Evolutionary conservation across 1,140 invertebrate genomes (phyloP).

Genomic region (Rhagoletis pomonella): DNA sequence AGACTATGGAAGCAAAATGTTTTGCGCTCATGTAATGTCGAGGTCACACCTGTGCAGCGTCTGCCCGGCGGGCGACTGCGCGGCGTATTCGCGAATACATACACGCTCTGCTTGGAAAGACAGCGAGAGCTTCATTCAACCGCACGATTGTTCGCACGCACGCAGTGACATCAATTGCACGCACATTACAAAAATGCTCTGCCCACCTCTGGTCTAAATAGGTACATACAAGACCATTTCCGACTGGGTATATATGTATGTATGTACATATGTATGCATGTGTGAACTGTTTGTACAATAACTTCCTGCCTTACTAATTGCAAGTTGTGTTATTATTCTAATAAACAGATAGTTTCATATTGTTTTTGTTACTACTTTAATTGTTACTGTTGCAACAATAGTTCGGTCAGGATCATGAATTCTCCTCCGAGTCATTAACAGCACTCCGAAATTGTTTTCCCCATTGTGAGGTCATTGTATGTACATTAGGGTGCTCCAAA

Average conservation of each 20-base stretch:
- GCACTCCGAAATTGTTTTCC: slow-evolving; percentile 4
- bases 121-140: too few relatives aligned
- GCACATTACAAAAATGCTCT: too few relatives aligned
- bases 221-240: background rate
- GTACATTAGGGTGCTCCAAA: background rate
- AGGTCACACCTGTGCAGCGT: background rate
- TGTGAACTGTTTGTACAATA: background rate
- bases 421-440: slow-evolving; percentile 49
- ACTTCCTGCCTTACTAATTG: slow-evolving; percentile 43
- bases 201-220: background rate
- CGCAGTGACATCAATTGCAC: too few relatives aligned
- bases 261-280: background rate
- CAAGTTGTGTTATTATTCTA: slow-evolving; percentile 17
- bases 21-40: too few relatives aligned
- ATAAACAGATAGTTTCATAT: slow-evolving; percentile 11
- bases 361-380: slow-evolving; percentile 2
- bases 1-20: too few relatives aligned
- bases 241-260: background rate
- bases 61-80: too few relatives aligned
- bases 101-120: too few relatives aligned
- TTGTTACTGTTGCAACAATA: slow-evolving; percentile 37
- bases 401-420: slow-evolving; percentile 34
- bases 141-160: too few relatives aligned
- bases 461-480: slow-evolving; percentile 27
- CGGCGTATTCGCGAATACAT: too few relatives aligned